Conservation (phyloP, 2,113 vertebrate genomes). For the Stegostoma tigrinum region DNA sequence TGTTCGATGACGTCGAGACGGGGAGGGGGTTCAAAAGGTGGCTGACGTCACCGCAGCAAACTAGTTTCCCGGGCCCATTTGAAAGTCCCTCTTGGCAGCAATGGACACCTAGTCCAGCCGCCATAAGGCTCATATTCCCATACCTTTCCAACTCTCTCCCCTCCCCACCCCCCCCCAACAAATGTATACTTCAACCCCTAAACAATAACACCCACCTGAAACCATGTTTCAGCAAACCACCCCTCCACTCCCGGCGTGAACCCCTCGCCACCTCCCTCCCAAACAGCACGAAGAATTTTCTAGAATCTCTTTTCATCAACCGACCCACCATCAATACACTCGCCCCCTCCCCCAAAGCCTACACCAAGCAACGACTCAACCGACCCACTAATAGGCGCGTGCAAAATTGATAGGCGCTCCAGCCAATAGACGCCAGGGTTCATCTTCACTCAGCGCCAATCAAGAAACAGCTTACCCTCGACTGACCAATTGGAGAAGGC, state of each 20-base stretch:
- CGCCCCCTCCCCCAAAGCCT: neutral
- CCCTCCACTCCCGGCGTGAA: neutral
- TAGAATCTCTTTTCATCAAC: neutral
- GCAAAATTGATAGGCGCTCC: neutral
- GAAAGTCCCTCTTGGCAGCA: neutral
- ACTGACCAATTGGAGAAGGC: neutral
- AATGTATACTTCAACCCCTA: neutral
- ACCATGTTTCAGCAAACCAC: neutral
- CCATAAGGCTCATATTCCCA: neutral
- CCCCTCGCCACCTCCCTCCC: too few relatives aligned
- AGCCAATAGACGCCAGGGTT: neutral
- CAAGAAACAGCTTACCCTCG: neutral
- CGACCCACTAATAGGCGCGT: neutral
- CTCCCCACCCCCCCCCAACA: neutral
- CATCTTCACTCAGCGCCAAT: neutral
- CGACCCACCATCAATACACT: too few relatives aligned
- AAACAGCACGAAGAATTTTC: neutral
- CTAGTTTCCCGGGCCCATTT: constrained; percentile 12
- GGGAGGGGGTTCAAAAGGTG: neutral
- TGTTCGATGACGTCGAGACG: constrained; percentile 14
- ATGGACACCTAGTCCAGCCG: too few relatives aligned
- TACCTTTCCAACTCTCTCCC: neutral
- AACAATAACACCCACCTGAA: neutral
- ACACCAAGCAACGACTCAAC: neutral
- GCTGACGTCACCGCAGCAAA: constrained; percentile 33